Evolutionary conservation across 2,113 vertebrate genomes (phyloP).

Genomic region (Euleptes europaea): DNA sequence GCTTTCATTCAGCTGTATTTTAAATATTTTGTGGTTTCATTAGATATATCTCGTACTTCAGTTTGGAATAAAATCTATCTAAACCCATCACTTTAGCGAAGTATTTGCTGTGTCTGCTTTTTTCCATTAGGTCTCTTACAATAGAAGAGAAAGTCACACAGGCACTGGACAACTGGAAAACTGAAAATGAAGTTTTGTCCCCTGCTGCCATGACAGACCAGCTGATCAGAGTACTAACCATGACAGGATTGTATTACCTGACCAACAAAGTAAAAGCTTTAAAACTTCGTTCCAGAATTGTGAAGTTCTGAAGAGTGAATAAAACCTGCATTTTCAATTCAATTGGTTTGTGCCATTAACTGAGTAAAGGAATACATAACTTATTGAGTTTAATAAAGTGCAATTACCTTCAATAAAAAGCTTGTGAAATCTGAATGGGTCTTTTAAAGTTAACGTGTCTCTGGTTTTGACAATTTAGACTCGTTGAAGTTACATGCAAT

Average conservation of each 20-base stretch:
- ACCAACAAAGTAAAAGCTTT: slow-evolving; percentile 65
- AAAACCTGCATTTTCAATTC: background rate
- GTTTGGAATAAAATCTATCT: background rate
- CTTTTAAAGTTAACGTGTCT: background rate
- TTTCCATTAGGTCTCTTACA: slow-evolving; percentile 49
- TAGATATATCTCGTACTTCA: background rate
- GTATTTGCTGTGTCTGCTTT: background rate
- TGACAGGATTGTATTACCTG: slow-evolving; percentile 65
- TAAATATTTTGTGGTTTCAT: background rate
- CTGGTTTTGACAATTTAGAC: background rate
- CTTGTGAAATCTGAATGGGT: background rate
- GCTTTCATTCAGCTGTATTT: background rate
- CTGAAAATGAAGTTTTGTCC: slow-evolving; percentile 29
- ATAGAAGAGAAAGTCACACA: slow-evolving; percentile 55
- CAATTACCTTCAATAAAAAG: background rate
- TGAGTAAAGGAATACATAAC: background rate
- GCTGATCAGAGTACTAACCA: slow-evolving; percentile 61
- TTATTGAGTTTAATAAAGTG: background rate
- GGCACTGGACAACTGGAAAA: slow-evolving; percentile 62
- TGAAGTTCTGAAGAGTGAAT: slow-evolving; percentile 63
- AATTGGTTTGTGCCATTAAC: background rate
- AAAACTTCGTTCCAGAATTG: slow-evolving; percentile 48
- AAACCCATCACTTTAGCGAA: background rate
- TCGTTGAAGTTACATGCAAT: background rate
- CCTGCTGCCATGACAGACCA: slow-evolving; percentile 53